Base-by-base conservation (phyloP, 1,140 invertebrate genomes). In the Penaeus vannamei region DNA sequence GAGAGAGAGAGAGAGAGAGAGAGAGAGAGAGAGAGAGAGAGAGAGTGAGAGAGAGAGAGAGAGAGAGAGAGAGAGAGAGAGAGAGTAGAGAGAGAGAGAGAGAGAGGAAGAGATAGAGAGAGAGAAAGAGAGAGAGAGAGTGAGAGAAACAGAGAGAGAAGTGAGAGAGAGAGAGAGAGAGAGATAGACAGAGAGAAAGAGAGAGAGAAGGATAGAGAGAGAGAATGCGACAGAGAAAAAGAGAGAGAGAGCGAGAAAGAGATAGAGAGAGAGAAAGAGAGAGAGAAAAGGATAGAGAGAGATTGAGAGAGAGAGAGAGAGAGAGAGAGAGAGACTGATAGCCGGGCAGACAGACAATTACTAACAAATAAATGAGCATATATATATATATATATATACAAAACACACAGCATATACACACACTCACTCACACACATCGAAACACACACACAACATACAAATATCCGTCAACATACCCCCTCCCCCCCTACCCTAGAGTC, bases 31-130 rank as follows among this genome's bases (percentile, higher is more conserved):
- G n/a, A n/a, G n/a, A n/a, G n/a, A n/a, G n/a, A n/a, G n/a, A n/a
- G n/a, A n/a, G n/a, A n/a, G n/a, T 46, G 76, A 77, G 20, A 29
- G 46, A 46, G 76, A 77, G 76, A 29, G 46, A 22, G 76, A 77
- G 26, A 22, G 46, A 72, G n/a, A 32, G n/a, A 72, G 5, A n/a
- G n/a, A n/a, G 1, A 32, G 72, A 77, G 0, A 77, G 23, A 77
- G 23, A 36, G 1, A n/a, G 26, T 10, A 46, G 53, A 46, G 23
- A 46, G 22, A 46, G 22, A 46, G 81, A 32, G 81, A 29, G 20
- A 29, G 59, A 61, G 84, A 59, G 53, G 23, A 53, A 61, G 72
- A 22, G 26, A 62, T 8, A 53, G 53, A 62, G 72, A 72, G 29
- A 53, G 36, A 80, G 72, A 77, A 26, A 77, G 20, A 29, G 46